Percentiles rank a stretch among this genome's conserved stretches.
These are phyloP conservation scores for Exephanes ischioxanthus DNA, from an alignment of 2,888 invertebrate genomes.

Conservation along the genomic window DNA sequence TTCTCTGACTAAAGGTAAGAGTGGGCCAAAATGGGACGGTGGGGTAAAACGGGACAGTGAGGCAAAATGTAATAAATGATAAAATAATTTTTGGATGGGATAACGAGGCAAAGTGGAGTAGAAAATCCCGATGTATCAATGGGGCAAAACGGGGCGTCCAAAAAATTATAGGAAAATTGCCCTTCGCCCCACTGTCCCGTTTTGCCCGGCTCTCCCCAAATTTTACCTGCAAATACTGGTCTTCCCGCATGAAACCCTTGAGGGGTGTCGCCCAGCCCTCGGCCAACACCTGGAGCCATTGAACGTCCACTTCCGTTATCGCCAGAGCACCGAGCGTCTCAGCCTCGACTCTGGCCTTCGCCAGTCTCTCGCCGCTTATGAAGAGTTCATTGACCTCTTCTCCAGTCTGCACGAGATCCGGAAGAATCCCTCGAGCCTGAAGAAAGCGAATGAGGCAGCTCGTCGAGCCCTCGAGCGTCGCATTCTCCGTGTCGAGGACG, in stretches of 20 bases:
- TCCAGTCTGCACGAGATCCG: conserved; percentile 81
- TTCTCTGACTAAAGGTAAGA: not conserved
- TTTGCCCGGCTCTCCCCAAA: not conserved
- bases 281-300: conserved; percentile 97
- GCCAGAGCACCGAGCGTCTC: conserved; percentile 90
- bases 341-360: conserved; percentile 89
- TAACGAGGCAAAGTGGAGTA: too few relatives aligned
- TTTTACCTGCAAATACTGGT: conserved; percentile 92
- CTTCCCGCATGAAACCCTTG: conserved; percentile 98
- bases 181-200: too few relatives aligned
- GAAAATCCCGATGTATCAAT: too few relatives aligned
- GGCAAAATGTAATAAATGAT: too few relatives aligned
- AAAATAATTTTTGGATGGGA: too few relatives aligned
- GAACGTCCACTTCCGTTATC: conserved; percentile 93
- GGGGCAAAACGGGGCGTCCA: too few relatives aligned
- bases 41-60: too few relatives aligned
- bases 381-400: conserved; percentile 85
- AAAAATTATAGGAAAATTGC: too few relatives aligned
- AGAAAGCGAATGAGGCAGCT: conserved; percentile 94
- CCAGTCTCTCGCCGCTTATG: conserved; percentile 43
- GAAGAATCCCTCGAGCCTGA: conserved; percentile 89
- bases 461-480: conserved; percentile 93
- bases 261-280: conserved; percentile 99
- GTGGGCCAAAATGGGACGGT: too few relatives aligned
- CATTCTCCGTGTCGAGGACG: conserved; percentile 92